A percentile compares a stretch with the other conserved stretches of the same genome.
Evolutionary conservation across 2,888 invertebrate species (phyloP).

Genomic region (Amblyteles armatorius): DNA sequence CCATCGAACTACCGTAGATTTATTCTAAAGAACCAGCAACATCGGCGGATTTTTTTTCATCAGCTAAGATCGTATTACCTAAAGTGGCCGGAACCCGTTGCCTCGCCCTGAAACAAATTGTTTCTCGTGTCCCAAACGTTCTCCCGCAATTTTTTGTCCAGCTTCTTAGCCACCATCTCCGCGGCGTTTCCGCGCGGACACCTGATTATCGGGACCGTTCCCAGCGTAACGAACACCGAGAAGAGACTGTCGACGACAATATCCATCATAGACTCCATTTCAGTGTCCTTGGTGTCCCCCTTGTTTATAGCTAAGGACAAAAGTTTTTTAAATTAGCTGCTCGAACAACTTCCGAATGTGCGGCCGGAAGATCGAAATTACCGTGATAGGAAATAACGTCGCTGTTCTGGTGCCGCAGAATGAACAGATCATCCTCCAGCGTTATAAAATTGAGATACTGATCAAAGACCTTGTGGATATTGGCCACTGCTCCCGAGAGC

Average conservation of each 20-base stretch:
- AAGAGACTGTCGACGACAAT: conserved; percentile 98
- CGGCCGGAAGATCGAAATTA: conserved; percentile 79
- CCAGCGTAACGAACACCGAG: conserved; percentile 98
- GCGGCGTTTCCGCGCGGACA: conserved; percentile 98
- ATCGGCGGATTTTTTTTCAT: background rate
- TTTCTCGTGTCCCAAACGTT: conserved; percentile 98
- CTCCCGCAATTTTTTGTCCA: conserved; percentile 98
- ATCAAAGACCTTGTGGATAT: conserved; percentile 97
- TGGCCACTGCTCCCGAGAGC: conserved; percentile 95
- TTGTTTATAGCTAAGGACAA: conserved; percentile 92
- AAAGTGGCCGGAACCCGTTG: conserved; percentile 89
- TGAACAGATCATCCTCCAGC: conserved; percentile 98
- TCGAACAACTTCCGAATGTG: background rate
- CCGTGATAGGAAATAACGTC: conserved; percentile 97
- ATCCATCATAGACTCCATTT: conserved; percentile 98
- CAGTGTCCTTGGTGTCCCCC: conserved; percentile 96
- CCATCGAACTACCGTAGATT: conserved; percentile 15
- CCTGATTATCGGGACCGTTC: conserved; percentile 89
- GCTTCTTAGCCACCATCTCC: conserved; percentile 98
- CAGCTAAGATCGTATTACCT: conserved; percentile 79
- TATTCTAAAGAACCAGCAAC: background rate
- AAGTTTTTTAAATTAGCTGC: background rate
- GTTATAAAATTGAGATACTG: conserved; percentile 99
- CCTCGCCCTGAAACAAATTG: conserved; percentile 96
- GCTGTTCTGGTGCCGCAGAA: conserved; percentile 96